Evolutionary conservation across 2,113 vertebrate genomes (phyloP).

Genomic region (Syrmaticus mikado): DNA sequence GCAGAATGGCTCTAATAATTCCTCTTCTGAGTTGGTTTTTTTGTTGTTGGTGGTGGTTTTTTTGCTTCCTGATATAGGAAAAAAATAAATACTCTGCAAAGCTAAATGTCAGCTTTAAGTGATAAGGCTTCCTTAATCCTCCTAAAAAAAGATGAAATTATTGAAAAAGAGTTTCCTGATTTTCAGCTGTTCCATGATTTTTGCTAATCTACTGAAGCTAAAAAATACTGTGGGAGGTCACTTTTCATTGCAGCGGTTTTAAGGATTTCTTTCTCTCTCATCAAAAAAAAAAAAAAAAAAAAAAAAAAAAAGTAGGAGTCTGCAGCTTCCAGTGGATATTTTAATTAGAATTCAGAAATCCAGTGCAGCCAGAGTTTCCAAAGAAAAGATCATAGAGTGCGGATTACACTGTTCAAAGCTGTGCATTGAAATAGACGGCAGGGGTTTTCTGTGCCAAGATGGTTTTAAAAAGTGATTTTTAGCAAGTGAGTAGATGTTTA

Average conservation of each 20-base stretch:
- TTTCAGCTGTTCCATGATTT: not conserved
- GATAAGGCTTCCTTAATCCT: not conserved
- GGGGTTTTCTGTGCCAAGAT: not conserved
- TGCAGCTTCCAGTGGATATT: not conserved
- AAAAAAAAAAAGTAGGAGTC: too few relatives aligned
- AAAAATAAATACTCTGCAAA: not conserved
- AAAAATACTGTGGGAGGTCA: not conserved
- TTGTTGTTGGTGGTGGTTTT: not conserved
- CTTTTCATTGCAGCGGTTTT: not conserved
- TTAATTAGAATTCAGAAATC: slow-evolving; percentile 33
- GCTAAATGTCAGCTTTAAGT: slow-evolving; percentile 3
- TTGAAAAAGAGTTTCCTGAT: not conserved
- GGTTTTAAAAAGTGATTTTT: not conserved
- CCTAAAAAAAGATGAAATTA: slow-evolving; percentile 4
- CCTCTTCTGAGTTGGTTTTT: not conserved
- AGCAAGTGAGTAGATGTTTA: not conserved
- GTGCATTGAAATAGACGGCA: not conserved
- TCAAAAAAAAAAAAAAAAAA: too few relatives aligned
- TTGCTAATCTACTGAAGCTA: not conserved
- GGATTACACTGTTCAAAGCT: not conserved
- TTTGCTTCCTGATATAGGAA: not conserved
- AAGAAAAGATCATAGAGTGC: not conserved
- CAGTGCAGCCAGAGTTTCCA: not conserved
- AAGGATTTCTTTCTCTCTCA: not conserved
- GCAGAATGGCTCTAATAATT: not conserved